Conservation (phyloP, 1,140 invertebrate species). For the Drosophila trapezifrons region DNA sequence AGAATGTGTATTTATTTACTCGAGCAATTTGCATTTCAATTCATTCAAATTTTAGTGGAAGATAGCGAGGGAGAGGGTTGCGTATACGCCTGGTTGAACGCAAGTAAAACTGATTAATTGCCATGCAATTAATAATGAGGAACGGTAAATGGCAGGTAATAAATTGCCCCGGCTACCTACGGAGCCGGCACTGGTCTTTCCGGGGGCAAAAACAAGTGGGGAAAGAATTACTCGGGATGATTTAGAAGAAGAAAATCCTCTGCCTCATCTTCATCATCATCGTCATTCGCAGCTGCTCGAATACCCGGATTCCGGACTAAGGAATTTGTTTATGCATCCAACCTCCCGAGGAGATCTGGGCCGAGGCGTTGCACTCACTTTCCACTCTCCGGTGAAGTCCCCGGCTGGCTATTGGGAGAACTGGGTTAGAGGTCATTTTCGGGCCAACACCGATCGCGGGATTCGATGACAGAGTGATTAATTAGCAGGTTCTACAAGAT, state of each 20-base stretch:
- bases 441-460: neutral
- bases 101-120: constrained; percentile 79
- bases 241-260: constrained; percentile 44
- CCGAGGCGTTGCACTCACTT: constrained; percentile 16
- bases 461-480: constrained; percentile 1
- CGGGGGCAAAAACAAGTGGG: neutral
- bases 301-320: neutral
- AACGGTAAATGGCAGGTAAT: constrained; percentile 80
- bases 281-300: constrained; percentile 37
- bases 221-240: constrained; percentile 16
- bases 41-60: constrained; percentile 66
- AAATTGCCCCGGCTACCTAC: constrained; percentile 57
- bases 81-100: constrained; percentile 75
- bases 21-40: constrained; percentile 68
- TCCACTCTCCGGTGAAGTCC: neutral
- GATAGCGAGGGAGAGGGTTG: constrained; percentile 14
- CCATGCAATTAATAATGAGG: constrained; percentile 76
- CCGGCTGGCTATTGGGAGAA: constrained; percentile 8
- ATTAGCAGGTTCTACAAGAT: neutral
- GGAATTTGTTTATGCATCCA: constrained; percentile 53
- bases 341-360: constrained; percentile 9
- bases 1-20: constrained; percentile 62
- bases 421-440: constrained; percentile 29
- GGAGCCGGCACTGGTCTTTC: constrained; percentile 16
- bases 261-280: neutral